Percentiles rank a stretch among this genome's conserved stretches.
These are phyloP conservation scores for Camelus dromedarius DNA, from an alignment of 2,113 vertebrate species.

Conservation along the genomic window DNA sequence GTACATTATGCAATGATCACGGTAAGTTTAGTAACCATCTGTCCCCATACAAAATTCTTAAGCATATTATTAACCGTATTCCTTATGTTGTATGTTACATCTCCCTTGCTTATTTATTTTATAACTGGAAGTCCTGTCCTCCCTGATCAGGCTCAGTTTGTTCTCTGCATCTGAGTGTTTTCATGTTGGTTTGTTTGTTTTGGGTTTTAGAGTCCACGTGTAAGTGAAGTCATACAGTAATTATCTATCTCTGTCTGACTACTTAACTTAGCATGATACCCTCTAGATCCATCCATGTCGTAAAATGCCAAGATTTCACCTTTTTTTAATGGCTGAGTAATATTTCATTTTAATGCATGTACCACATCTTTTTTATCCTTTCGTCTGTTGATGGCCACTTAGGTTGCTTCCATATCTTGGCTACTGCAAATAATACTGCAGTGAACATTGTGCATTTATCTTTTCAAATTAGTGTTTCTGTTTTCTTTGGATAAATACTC, in stretches of 20 bases:
- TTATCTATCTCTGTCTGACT: neutral
- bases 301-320: neutral
- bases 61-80: neutral
- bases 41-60: neutral
- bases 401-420: neutral
- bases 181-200: neutral
- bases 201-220: neutral
- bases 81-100: neutral
- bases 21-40: neutral
- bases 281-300: neutral
- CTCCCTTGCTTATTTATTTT: neutral
- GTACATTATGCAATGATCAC: neutral
- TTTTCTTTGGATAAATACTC: neutral
- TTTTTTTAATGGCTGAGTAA: neutral
- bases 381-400: neutral
- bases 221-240: neutral
- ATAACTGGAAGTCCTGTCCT: neutral
- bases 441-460: neutral
- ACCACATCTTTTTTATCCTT: neutral
- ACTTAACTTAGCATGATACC: neutral
- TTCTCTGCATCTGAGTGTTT: neutral
- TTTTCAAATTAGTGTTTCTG: neutral
- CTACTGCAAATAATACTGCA: neutral
- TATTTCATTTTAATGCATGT: neutral
- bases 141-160: neutral